Evolutionary conservation across 2,888 invertebrate genomes (phyloP).

Genomic region (Bombylius discolor): DNA sequence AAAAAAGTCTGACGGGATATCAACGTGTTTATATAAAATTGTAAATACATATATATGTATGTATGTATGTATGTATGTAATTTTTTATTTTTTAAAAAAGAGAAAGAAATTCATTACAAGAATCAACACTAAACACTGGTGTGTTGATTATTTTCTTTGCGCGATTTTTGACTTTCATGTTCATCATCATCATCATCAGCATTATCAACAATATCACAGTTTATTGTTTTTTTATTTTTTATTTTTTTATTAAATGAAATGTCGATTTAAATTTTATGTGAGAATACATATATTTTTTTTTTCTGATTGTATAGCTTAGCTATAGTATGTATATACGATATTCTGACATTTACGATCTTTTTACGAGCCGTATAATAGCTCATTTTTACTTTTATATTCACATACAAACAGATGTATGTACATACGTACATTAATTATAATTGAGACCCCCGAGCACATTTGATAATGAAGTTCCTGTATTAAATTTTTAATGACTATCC

Average conservation of each 20-base stretch:
- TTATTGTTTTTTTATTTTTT: too few relatives aligned
- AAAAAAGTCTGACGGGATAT: slow-evolving; percentile 6
- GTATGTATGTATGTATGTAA: neutral
- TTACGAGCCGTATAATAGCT: slow-evolving; percentile 14
- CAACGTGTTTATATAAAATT: neutral
- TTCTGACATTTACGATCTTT: slow-evolving; percentile 15
- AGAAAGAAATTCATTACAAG: too few relatives aligned
- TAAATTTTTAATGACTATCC: slow-evolving; percentile 10
- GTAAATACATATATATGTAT: neutral
- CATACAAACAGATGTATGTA: neutral
- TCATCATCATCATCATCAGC: too few relatives aligned
- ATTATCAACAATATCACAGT: too few relatives aligned
- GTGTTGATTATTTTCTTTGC: neutral
- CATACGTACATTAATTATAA: neutral
- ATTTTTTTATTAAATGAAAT: neutral
- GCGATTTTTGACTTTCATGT: neutral
- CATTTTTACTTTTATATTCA: slow-evolving; percentile 10
- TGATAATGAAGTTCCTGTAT: slow-evolving; percentile 8
- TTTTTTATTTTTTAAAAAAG: too few relatives aligned
- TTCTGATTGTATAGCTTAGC: too few relatives aligned
- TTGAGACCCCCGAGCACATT: neutral
- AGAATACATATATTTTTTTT: slow-evolving; percentile 2
- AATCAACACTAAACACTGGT: too few relatives aligned
- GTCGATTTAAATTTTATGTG: slow-evolving; percentile 16
- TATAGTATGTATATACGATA: neutral